Base-by-base conservation (phyloP, 2,888 invertebrate genomes). In the Leptinotarsa peninsularis region DNA sequence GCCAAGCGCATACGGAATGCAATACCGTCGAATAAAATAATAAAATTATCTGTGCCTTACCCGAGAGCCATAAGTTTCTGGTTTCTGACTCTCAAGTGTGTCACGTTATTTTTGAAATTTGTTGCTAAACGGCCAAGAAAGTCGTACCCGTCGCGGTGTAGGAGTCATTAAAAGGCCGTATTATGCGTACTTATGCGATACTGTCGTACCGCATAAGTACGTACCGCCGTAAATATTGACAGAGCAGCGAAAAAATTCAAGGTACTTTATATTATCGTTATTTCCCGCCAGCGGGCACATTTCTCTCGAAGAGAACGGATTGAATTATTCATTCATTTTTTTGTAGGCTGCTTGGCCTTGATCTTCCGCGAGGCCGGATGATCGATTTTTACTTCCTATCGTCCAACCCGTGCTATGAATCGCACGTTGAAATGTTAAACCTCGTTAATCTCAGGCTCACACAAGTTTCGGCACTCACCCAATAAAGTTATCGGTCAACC, bases 31-130 rank as follows among this genome's bases (percentile, higher is more conserved):
- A 74, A 81, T 81, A 82, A 82, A 81, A 79, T 81, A 73, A 78
- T 75, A 75, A 80, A 82, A 81, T 82, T 81, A 81, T 81, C 78
- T 75, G 74, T 70, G 76, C 80, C 76, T 71, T 79, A 74, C 75
- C 78, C 33, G 43, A 63, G 43, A 63, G 63, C 63, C 76, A 78
- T 79, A 78, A 75, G 79, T 79, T 81, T 80, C 79, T 81, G 78
- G 76, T 77, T 74, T 74, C 76, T 76, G 78, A 80, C 73, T 81
- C 76, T 81, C 77, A 78, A 78, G 66, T 80, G 76, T 77, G 81
- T 81, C 81, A 73, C 75, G 75, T 69, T 75, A 52, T 76, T 67
- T 74, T 76, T 74, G 33, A 63, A 63, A 33, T 78, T 76, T 74
- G 58, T 43, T 56, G 14, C 58, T 21, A 49, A 56, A 60, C 49